Conservation (phyloP, 2,888 invertebrate genomes). For the Harpagoxenus sublaevis region DNA sequence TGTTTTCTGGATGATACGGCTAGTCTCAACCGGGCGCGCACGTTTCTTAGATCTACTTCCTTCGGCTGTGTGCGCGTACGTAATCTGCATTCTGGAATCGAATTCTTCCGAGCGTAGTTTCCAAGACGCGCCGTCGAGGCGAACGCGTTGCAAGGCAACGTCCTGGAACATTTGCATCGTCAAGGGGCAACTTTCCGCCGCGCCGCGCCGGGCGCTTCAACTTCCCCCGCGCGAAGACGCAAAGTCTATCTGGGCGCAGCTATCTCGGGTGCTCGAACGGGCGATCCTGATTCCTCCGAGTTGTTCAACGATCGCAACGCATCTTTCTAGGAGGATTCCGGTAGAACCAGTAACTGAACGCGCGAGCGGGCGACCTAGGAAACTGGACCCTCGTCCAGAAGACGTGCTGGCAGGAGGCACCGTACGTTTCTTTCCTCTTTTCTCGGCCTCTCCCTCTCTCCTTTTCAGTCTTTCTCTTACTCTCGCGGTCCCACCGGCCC, state of each 20-base stretch:
- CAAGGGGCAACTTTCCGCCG: conserved; percentile 50
- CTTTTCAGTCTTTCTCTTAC: conserved; percentile 20
- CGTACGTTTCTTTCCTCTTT: conserved; percentile 61
- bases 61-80: conserved; percentile 18
- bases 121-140: conserved; percentile 42
- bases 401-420: conserved; percentile 63
- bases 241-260: conserved; percentile 36
- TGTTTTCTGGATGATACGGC: conserved; percentile 21
- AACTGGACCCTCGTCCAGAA: conserved; percentile 76
- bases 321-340: conserved; percentile 77
- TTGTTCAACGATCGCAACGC: conserved; percentile 70
- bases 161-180: conserved; percentile 51
- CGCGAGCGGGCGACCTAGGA: conserved; percentile 74
- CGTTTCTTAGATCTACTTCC: conserved; percentile 2
- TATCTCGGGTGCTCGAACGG: conserved; percentile 33
- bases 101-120: conserved; percentile 55
- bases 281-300: conserved; percentile 67
- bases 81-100: conserved; percentile 54
- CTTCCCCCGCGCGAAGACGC: conserved; percentile 33
- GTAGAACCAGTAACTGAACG: conserved; percentile 77
- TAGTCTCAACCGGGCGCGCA: not conserved
- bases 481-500: conserved; percentile 64
- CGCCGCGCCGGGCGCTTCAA: conserved; percentile 19
- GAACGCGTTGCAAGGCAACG: conserved; percentile 40
- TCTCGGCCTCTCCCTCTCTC: conserved; percentile 12